Conservation (phyloP, 2,888 invertebrate species). For the Meta bourneti region DNA sequence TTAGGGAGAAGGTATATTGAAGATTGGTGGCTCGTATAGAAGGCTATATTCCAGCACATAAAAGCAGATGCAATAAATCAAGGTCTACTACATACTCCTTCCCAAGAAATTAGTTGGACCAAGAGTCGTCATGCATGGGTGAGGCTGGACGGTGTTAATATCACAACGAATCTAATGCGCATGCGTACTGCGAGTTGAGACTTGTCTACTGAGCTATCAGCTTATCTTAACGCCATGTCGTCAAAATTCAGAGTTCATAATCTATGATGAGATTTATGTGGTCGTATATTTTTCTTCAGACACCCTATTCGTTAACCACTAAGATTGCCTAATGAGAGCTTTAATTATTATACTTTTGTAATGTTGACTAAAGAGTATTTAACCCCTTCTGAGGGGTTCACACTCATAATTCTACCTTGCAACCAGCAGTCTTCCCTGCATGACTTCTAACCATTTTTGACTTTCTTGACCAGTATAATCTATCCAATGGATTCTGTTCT, state of each 20-base stretch:
- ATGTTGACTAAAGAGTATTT: too few species aligned
- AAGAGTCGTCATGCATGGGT: background rate
- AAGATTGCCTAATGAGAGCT: too few species aligned
- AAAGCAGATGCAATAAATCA: constrained; percentile 1
- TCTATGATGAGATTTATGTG: background rate
- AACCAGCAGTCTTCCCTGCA: too few species aligned
- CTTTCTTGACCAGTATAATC: too few species aligned
- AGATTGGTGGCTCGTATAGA: background rate
- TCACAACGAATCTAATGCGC: background rate
- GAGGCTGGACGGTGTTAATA: background rate
- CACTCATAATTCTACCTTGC: too few species aligned
- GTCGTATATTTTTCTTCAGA: background rate
- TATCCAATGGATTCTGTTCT: too few species aligned
- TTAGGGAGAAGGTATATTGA: background rate
- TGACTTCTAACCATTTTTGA: too few species aligned
- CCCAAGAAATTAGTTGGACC: background rate
- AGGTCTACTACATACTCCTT: background rate
- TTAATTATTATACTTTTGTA: too few species aligned
- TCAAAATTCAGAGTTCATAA: background rate
- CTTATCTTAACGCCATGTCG: background rate
- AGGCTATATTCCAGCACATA: background rate
- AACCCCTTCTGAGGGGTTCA: too few species aligned
- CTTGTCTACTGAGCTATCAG: background rate
- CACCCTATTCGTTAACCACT: too few species aligned
- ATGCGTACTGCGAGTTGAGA: background rate